A percentile compares a stretch with the other conserved stretches of the same genome.
phyloP scores from a whole-genome alignment of 2,113 vertebrate genomes.

The Columba janthina region DNA sequence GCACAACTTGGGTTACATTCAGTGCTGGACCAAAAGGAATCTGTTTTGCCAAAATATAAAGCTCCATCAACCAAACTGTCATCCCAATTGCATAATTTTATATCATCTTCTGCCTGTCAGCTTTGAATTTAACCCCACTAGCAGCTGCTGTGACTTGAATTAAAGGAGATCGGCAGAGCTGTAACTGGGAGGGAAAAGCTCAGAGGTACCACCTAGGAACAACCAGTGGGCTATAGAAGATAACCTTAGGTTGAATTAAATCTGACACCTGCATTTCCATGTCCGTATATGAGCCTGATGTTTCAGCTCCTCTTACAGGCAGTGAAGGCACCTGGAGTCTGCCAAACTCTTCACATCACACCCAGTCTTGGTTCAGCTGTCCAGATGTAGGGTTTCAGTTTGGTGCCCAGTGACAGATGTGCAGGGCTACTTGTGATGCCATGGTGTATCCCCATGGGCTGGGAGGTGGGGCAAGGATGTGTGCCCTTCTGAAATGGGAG shows the following conservation, averaged over 20 bases:
- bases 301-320: neutral
- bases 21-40: neutral
- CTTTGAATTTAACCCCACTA: neutral
- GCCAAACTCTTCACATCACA: neutral
- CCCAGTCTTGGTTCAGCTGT: neutral
- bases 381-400: neutral
- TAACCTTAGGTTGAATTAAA: neutral
- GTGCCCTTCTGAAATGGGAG: neutral
- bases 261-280: neutral
- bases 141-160: neutral
- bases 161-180: neutral
- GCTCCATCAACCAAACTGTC: neutral
- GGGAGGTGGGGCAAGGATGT: neutral
- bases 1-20: neutral
- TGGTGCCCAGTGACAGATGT: neutral
- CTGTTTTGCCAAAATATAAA: neutral
- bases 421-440: neutral
- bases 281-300: fast-evolving
- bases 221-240: neutral
- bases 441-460: neutral
- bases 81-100: neutral
- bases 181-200: neutral
- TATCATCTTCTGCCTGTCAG: neutral
- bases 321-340: neutral
- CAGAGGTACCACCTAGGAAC: neutral